Conservation (phyloP, 2,888 invertebrate species). For the Microplitis deprimator region DNA sequence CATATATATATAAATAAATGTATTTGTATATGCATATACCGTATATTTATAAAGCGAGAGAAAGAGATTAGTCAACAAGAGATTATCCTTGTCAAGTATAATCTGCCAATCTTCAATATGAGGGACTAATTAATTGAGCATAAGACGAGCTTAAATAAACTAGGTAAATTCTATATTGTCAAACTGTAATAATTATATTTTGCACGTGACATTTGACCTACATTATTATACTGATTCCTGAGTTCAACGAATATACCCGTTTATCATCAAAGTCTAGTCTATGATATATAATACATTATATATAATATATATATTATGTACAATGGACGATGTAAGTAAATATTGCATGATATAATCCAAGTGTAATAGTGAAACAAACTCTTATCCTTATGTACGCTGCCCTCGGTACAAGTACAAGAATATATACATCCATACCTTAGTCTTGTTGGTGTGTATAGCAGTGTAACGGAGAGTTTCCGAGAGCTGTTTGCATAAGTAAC, state of each 20-base stretch:
- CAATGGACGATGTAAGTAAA: conserved; percentile 4
- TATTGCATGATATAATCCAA: conserved; percentile 7
- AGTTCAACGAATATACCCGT: too few relatives aligned
- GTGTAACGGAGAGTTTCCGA: conserved; percentile 21
- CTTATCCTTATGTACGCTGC: background rate
- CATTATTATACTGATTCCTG: conserved; percentile 37
- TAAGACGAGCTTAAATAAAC: conserved; percentile 15
- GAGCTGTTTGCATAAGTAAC: conserved; percentile 54
- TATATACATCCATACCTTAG: too few relatives aligned
- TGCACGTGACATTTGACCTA: conserved; percentile 58
- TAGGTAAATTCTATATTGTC: conserved; percentile 6
- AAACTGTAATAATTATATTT: conserved; percentile 49
- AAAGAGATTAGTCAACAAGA: background rate
- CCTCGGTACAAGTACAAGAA: background rate
- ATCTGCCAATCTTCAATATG: conserved; percentile 4
- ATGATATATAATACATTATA: background rate
- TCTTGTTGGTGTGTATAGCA: conserved; percentile 29
- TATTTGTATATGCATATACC: background rate
- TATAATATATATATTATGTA: conserved; percentile 4
- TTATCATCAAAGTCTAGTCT: too few relatives aligned
- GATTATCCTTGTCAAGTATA: background rate
- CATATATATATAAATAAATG: background rate
- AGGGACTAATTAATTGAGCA: conserved; percentile 22
- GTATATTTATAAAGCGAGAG: background rate
- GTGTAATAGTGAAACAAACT: conserved; percentile 30